Conservation (phyloP, 2,113 vertebrate species). For the Trachemys scripta region DNA sequence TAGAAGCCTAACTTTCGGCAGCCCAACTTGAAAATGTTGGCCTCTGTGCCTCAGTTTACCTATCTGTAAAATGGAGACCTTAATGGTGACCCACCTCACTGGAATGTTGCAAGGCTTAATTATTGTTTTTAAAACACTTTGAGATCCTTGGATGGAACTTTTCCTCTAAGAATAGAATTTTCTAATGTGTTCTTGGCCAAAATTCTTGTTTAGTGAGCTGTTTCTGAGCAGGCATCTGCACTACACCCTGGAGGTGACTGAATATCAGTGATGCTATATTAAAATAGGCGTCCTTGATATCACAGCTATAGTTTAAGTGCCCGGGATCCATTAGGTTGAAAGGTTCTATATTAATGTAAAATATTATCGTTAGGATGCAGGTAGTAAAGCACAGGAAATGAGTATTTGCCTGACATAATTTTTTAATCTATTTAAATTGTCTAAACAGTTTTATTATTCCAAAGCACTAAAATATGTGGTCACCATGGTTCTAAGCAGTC, state of each 20-base stretch:
- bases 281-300: background rate
- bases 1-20: background rate
- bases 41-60: background rate
- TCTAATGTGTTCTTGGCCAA: constrained; percentile 37
- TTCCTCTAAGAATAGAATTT: constrained; percentile 27
- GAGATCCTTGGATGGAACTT: constrained; percentile 51
- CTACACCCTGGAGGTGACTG: constrained; percentile 45
- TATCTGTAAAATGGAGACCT: background rate
- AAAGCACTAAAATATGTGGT: background rate
- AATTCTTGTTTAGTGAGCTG: background rate
- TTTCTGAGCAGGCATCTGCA: constrained; percentile 40
- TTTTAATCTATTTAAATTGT: constrained; percentile 19
- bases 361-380: constrained; percentile 40
- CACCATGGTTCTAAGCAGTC: constrained; percentile 20
- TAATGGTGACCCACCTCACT: constrained; percentile 27
- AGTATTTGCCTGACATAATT: constrained; percentile 11
- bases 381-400: constrained; percentile 56
- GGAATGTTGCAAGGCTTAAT: constrained; percentile 45
- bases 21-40: background rate
- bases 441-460: constrained; percentile 46
- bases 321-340: background rate
- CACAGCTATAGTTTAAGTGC: background rate
- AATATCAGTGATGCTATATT: background rate
- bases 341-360: background rate
- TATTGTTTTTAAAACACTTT: constrained; percentile 27